Evolutionary conservation across 2,888 invertebrate genomes (phyloP), one percentile per base, ranked within the genome.

Genomic region (Mesopsocus fuscifrons): DNA sequence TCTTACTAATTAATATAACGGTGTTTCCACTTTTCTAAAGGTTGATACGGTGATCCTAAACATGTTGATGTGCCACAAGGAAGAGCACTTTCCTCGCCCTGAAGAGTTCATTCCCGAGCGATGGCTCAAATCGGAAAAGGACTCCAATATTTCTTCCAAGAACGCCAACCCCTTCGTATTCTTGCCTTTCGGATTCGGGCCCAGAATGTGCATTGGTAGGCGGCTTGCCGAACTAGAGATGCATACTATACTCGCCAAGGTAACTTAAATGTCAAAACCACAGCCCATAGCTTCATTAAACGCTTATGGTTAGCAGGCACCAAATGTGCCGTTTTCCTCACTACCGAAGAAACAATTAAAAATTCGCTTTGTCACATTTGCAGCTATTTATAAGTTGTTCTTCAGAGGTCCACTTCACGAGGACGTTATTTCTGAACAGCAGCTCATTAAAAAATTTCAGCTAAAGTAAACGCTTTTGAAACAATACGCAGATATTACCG

Each of bases 211-310:
- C 41, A 46, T 55, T 52, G 63, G 63, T 15, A 52, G 59, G 35
- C 49, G 62, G 34, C 58, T 63, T 48, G 62, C 62, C 3, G 61
- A 63, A 33, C 59, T 62, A 42, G 63, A 63, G 46, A 53, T 62
- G 47, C 49, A 49, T 26, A 43, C 44, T 2, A 34, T 50, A 3
- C 21, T 48, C 5, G 45, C 50, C 6, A 50, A 49, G 48, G 50
- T 50, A 30, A 46, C 31, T 4, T 2, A 3, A n/a, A n/a, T n/a
- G n/a, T n/a, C n/a, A n/a, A n/a, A n/a, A n/a, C n/a, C n/a, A n/a
- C n/a, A n/a, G n/a, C 21, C 40, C 3, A 9, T 22, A 9, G 3
- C 20, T 44, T 44, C 9, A 30, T 11, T 30, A 11, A 30, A 30
- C 9, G 9, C n/a, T 30, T 11, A 30, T n/a, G n/a, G n/a, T 30